Conservation (phyloP, 2,888 invertebrate genomes). For the Pherbina coryleti region DNA sequence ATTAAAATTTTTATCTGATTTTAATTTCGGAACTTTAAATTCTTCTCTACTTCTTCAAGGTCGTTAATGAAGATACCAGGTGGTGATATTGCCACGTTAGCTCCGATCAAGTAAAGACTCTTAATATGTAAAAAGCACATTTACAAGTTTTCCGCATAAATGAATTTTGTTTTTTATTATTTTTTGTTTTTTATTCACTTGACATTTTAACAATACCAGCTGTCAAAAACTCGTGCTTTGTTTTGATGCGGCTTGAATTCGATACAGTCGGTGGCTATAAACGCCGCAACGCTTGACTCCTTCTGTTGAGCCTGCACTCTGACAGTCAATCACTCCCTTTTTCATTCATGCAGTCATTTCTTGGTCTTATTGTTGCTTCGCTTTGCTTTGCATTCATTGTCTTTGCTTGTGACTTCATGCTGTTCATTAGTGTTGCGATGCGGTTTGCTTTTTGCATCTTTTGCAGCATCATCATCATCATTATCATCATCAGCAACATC, state of each 20-base stretch:
- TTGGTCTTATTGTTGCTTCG: neutral
- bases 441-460: neutral
- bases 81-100: too few relatives aligned
- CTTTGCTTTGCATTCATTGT: neutral
- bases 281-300: neutral
- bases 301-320: neutral
- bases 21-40: too few relatives aligned
- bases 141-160: too few relatives aligned
- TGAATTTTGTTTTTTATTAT: too few relatives aligned
- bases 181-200: too few relatives aligned
- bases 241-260: neutral
- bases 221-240: neutral
- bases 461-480: conserved; percentile 4
- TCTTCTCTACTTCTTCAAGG: too few relatives aligned
- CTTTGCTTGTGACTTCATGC: neutral
- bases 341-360: neutral
- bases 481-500: neutral
- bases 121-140: too few relatives aligned
- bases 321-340: neutral
- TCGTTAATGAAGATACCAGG: too few relatives aligned
- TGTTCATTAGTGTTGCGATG: conserved; percentile 14
- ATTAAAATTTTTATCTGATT: too few relatives aligned
- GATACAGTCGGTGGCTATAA: neutral
- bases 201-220: too few relatives aligned
- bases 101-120: too few relatives aligned